Conservation (phyloP, 2,797 vertebrate species). For the Geotrypetes seraphini region DNA sequence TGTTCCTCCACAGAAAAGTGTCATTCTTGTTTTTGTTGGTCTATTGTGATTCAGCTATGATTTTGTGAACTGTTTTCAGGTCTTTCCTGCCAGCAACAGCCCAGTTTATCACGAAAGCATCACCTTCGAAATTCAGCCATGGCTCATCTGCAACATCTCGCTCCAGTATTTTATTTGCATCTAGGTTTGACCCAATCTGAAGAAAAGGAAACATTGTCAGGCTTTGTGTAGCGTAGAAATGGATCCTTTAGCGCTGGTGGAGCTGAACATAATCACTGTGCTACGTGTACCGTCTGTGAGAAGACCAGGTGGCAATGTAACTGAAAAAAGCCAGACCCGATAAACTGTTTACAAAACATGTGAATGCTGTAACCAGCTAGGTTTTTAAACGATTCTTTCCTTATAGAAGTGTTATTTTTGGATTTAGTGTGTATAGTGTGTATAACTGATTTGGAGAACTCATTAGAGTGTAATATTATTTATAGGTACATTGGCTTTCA, state of each 20-base stretch:
- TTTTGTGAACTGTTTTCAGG: conserved; percentile 59
- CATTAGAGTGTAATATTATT: conserved; percentile 51
- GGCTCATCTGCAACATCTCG: conserved; percentile 66
- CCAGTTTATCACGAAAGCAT: conserved; percentile 85
- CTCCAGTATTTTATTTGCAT: conserved; percentile 75
- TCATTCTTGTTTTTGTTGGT: too few relatives aligned
- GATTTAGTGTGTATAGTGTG: conserved; percentile 48
- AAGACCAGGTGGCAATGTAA: too few relatives aligned
- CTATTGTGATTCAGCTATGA: conserved; percentile 24
- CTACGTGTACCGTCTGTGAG: conserved; percentile 26
- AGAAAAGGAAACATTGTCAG: conserved; percentile 40
- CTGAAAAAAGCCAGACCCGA: too few relatives aligned
- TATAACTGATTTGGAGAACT: conserved; percentile 38
- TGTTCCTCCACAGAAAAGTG: too few relatives aligned
- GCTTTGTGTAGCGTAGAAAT: conserved; percentile 41
- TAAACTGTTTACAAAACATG: conserved; percentile 55
- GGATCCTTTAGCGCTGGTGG: conserved; percentile 25
- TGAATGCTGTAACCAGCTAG: conserved; percentile 54
- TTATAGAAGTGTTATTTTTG: conserved; percentile 60
- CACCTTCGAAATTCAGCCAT: conserved; percentile 72
- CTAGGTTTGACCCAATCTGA: conserved; percentile 81
- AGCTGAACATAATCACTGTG: conserved; percentile 37
- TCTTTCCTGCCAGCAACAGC: conserved; percentile 89
- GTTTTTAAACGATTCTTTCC: conserved; percentile 52
- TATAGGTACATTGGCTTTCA: conserved; percentile 42